Conservation (phyloP, 2,888 invertebrate genomes). For the Xanthorhoe spadicearia region DNA sequence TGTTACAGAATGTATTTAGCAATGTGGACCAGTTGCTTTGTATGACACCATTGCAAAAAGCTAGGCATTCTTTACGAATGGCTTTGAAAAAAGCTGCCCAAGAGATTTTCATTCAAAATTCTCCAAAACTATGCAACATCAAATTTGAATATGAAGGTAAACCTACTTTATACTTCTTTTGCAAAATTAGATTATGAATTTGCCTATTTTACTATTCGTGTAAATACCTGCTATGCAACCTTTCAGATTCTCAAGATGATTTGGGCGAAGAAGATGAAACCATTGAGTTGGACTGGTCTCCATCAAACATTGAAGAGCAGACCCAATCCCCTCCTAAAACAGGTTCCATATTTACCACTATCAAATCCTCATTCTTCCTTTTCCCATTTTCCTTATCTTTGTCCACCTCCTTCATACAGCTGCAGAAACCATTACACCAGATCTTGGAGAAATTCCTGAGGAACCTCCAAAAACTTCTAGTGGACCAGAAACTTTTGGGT, state of each 20-base stretch:
- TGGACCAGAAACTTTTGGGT: slow-evolving; percentile 36
- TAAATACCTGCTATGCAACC: background rate
- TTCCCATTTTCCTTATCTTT: slow-evolving; percentile 38
- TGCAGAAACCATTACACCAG: slow-evolving; percentile 13
- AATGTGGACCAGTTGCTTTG: slow-evolving; percentile 61
- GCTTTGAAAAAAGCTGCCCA: slow-evolving; percentile 76
- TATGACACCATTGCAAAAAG: slow-evolving; percentile 78
- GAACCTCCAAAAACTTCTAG: slow-evolving; percentile 13
- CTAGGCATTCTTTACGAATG: slow-evolving; percentile 69
- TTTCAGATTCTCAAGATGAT: slow-evolving; percentile 66
- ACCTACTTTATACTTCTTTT: background rate
- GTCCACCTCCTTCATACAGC: slow-evolving; percentile 44
- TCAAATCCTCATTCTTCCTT: slow-evolving; percentile 40
- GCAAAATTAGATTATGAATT: background rate
- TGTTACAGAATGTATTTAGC: slow-evolving; percentile 54
- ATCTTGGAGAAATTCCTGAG: slow-evolving; percentile 10
- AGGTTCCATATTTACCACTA: slow-evolving; percentile 53
- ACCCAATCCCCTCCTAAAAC: slow-evolving; percentile 48
- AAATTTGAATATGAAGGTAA: slow-evolving; percentile 64
- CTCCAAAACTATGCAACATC: slow-evolving; percentile 58
- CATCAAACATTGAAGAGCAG: slow-evolving; percentile 52
- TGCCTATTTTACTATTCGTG: background rate
- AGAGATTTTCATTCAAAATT: slow-evolving; percentile 64
- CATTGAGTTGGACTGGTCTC: slow-evolving; percentile 68
- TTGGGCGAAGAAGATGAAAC: slow-evolving; percentile 71